Conservation (phyloP, 2,888 invertebrate genomes). For the Megalurothrips usitatus region DNA sequence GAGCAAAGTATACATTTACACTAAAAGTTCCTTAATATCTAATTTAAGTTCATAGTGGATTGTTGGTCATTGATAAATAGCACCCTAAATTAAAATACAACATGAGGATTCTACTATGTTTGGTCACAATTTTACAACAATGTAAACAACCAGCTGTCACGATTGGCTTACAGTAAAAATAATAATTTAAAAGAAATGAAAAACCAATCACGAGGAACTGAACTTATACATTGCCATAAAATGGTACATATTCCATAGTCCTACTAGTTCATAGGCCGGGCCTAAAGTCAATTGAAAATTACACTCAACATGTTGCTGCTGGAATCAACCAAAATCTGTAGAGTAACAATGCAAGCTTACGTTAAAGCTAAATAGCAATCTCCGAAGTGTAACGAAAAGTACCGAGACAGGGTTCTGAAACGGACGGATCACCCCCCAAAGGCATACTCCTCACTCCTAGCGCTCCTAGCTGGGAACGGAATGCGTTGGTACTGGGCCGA, state of each 20-base stretch:
- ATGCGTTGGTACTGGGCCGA: slow-evolving; percentile 30
- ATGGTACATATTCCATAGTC: not conserved
- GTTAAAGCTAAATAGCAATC: not conserved
- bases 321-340: not conserved
- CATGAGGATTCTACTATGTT: not conserved
- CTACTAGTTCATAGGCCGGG: not conserved
- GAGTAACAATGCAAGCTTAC: not conserved
- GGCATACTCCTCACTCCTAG: too few species aligned
- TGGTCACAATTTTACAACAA: slow-evolving; percentile 25
- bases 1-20: not conserved
- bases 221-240: slow-evolving; percentile 20
- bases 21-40: not conserved
- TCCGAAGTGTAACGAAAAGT: too few species aligned
- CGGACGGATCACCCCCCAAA: too few species aligned
- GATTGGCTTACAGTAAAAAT: slow-evolving; percentile 21
- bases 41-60: not conserved
- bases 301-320: not conserved
- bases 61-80: slow-evolving; percentile 17
- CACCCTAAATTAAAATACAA: not conserved
- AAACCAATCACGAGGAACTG: slow-evolving; percentile 15
- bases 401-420: too few species aligned
- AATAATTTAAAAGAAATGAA: slow-evolving; percentile 1
- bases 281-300: not conserved
- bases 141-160: slow-evolving; percentile 24
- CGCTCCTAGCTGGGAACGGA: slow-evolving; percentile 17